A percentile compares a stretch with the other conserved stretches of the same genome.
Evolutionary conservation across 92 coral and sea anemone species (phyloP).

Genomic region (Porites cylindrica): DNA sequence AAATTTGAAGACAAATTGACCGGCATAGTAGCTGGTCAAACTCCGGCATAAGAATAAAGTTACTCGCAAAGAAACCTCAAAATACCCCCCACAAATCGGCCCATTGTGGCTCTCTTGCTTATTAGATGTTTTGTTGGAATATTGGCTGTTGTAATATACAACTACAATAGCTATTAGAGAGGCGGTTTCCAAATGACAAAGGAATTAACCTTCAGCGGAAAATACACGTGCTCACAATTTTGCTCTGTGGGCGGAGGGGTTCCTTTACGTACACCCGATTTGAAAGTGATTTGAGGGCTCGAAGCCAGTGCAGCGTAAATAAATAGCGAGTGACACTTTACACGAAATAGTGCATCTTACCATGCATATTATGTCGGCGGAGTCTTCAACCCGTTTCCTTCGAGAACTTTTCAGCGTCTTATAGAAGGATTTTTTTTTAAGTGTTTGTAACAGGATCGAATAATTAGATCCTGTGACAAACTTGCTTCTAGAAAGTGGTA

Average conservation of each 20-base stretch:
- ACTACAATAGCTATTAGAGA: background rate
- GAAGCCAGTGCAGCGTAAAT: too few relatives aligned
- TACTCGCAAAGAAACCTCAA: background rate
- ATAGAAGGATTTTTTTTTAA: background rate
- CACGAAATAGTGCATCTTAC: too few relatives aligned
- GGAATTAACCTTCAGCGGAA: background rate
- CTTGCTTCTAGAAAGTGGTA: too few relatives aligned
- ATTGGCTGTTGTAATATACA: conserved; percentile 1
- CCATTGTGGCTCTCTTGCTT: background rate
- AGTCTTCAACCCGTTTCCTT: background rate
- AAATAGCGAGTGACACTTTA: background rate
- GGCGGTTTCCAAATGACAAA: background rate
- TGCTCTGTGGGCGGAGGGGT: too few relatives aligned
- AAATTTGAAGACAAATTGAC: too few relatives aligned
- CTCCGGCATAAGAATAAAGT: too few relatives aligned
- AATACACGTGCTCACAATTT: background rate
- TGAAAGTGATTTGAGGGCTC: too few relatives aligned
- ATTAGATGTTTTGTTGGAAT: background rate
- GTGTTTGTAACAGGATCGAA: background rate
- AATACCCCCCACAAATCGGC: background rate
- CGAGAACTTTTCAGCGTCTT: background rate
- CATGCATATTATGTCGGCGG: background rate
- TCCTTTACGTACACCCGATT: too few relatives aligned
- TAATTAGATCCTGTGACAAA: too few relatives aligned
- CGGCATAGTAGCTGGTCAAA: too few relatives aligned